Base-by-base conservation (phyloP, 2,797 vertebrate genomes). In the Myotis vivesi region DNA sequence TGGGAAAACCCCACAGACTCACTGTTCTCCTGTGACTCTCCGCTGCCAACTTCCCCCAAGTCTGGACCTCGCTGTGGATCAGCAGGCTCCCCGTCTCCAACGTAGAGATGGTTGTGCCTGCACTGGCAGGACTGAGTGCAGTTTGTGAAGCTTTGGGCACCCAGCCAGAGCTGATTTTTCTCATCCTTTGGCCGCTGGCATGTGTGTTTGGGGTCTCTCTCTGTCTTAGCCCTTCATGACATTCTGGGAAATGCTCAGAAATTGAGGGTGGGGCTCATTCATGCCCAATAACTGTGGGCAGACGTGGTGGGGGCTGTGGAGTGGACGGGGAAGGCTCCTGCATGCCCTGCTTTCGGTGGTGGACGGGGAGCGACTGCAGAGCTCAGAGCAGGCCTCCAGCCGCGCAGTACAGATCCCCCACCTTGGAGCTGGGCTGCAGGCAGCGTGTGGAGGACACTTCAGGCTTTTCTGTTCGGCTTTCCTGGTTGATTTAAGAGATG, bases 401-500 rank as follows among this genome's bases (percentile, higher is more conserved):
- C 84, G 80, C 55, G 76, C 4, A 33, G 28, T 22, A 82, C 25
- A 33, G 16, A 36, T 71, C 41, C 69, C 79, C 5, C 38, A n/a
- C 93, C 95, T 91, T 69, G 7, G 44, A 16, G 68, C 80, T 2
- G 25, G 20, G 68, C 76, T n/a, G 62, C 3, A 49, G 30, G 55
- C 13, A 72, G 44, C 25, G 25, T 6, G 22, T 17, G 0, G 92
- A 82, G 94, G 55, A 92, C 44, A 53, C 75, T 51, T 84, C 76
- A 7, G 41, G 71, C 82, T 23, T 66, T 46, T 71, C 79, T 97
- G 95, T 86, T 77, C 5, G 62, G 71, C 51, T 80, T 87, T 89
- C 12, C 8, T 81, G 90, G 30, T 49, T 94, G 46, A 49, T 41
- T 46, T 53, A 25, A 44, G 77, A 64, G 66, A 64, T 23, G 38